phyloP scores from a whole-genome alignment of 2,113 vertebrate species.

The Pseudorasbora parva region DNA sequence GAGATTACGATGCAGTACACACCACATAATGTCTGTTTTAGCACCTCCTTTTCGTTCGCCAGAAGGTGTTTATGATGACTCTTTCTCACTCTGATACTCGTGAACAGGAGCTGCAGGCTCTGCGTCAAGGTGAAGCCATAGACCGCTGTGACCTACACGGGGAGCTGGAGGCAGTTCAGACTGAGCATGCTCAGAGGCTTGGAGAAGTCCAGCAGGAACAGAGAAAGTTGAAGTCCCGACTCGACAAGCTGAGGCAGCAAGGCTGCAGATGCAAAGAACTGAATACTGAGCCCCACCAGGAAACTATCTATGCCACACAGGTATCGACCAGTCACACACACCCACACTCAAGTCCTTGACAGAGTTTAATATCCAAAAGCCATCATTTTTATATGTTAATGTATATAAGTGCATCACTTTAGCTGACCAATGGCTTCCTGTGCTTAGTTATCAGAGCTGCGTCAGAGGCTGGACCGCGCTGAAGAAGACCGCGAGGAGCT shows the following conservation, averaged over 20 bases:
- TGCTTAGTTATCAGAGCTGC: constrained; percentile 80
- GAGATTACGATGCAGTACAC: not conserved
- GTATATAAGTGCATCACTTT: not conserved
- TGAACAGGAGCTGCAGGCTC: constrained; percentile 83
- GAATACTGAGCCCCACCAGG: constrained; percentile 78
- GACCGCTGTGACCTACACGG: constrained; percentile 82
- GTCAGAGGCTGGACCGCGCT: constrained; percentile 83
- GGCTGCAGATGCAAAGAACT: constrained; percentile 78
- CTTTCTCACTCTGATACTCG: constrained; percentile 6
- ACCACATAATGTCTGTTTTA: not conserved
- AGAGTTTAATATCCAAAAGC: no score
- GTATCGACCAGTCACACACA: constrained; percentile 64
- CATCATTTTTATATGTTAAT: no score
- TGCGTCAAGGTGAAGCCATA: constrained; percentile 77
- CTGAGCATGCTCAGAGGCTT: constrained; percentile 82
- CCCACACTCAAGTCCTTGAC: not conserved
- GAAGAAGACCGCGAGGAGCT: constrained; percentile 87
- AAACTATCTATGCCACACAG: constrained; percentile 85
- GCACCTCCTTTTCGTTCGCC: not conserved
- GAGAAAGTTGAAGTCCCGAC: constrained; percentile 80
- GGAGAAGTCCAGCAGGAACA: constrained; percentile 84
- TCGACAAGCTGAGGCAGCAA: constrained; percentile 84
- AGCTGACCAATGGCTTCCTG: not conserved
- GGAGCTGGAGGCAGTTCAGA: constrained; percentile 82
- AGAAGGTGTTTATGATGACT: constrained; percentile 1